Conservation (phyloP, 2,113 vertebrate species). For the Mellivora capensis region DNA sequence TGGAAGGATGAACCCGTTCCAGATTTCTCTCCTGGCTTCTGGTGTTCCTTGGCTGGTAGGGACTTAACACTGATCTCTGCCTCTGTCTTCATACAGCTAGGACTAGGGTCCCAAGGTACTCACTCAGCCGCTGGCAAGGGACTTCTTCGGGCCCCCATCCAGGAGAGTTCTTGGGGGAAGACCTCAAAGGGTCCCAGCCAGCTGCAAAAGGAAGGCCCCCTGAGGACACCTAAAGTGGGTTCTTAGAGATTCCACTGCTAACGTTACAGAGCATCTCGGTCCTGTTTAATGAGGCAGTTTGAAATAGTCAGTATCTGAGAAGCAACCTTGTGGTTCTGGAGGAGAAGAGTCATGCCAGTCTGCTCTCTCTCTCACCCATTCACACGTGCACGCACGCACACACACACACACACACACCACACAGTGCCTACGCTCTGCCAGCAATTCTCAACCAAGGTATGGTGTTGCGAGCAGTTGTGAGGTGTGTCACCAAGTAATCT, state of each 20-base stretch:
- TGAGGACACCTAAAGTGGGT: too few species aligned
- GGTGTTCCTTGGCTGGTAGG: background rate
- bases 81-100: background rate
- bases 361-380: too few species aligned
- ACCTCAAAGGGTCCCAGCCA: background rate
- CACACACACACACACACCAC: background rate
- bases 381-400: too few species aligned
- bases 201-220: background rate
- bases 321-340: background rate
- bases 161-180: background rate
- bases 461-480: background rate
- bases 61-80: background rate
- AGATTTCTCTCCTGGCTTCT: background rate
- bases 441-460: background rate
- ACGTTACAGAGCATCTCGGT: rapidly evolving
- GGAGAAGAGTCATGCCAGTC: background rate
- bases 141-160: background rate
- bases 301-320: background rate
- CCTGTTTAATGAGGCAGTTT: background rate
- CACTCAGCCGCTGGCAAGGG: background rate
- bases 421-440: background rate
- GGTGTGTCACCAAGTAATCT: background rate
- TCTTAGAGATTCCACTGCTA: too few species aligned
- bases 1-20: background rate
- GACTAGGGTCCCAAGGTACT: background rate